Evolutionary conservation across 1,140 invertebrate species (phyloP).

Genomic region (Diachasmimorpha longicaudata): DNA sequence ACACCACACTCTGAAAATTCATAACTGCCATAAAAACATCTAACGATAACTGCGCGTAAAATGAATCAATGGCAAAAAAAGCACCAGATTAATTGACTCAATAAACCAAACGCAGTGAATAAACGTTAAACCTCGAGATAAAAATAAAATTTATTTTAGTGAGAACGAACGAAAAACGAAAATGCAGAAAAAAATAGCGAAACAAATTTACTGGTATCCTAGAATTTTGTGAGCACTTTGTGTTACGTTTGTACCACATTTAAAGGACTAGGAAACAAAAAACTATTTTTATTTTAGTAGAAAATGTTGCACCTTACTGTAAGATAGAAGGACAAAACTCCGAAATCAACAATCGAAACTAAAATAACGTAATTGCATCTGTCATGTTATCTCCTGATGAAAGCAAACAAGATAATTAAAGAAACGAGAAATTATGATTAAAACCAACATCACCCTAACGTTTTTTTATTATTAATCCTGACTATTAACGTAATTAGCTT

Average conservation of each 20-base stretch:
- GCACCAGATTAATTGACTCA: neutral
- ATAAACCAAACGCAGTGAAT: neutral
- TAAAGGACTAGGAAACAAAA: neutral
- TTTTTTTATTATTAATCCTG: neutral
- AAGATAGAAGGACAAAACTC: neutral
- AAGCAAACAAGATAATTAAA: neutral
- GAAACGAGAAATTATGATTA: neutral
- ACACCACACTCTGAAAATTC: constrained; percentile 3
- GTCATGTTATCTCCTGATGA: neutral
- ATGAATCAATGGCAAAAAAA: neutral
- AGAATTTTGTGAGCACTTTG: constrained; percentile 18
- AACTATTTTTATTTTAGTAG: constrained; percentile 10
- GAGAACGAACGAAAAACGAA: neutral
- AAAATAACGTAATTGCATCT: constrained; percentile 5
- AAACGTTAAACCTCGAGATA: neutral
- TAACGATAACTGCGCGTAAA: neutral
- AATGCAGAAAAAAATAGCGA: neutral
- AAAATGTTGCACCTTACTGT: constrained; percentile 5
- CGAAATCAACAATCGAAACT: constrained; percentile 11
- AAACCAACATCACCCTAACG: neutral
- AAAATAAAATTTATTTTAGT: constrained; percentile 18
- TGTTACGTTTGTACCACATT: constrained; percentile 18
- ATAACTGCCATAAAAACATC: constrained; percentile 18
- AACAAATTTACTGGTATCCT: neutral
- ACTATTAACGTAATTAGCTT: neutral